Evolutionary conservation across 2,113 vertebrate genomes (phyloP).

Genomic region (Gulo gulo): DNA sequence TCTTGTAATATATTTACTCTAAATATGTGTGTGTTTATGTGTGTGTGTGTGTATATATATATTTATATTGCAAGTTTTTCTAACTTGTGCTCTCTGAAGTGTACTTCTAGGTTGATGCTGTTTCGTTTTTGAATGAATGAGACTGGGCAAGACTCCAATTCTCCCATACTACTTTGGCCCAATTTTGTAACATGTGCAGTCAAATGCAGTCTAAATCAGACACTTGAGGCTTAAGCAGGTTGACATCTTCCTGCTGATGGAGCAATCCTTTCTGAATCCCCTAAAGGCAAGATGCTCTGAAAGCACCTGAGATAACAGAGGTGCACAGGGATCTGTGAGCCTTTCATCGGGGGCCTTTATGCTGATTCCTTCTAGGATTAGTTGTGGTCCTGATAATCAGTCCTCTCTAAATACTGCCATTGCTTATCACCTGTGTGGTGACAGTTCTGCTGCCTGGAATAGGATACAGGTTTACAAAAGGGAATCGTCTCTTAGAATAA

Average conservation of each 20-base stretch:
- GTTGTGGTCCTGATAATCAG: not conserved
- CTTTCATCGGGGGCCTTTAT: not conserved
- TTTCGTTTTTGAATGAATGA: conserved; percentile 17
- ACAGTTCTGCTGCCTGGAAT: not conserved
- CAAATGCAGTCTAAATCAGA: conserved; percentile 18
- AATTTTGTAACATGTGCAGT: not conserved
- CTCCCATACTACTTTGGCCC: not conserved
- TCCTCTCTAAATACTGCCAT: not conserved
- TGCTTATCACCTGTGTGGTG: not conserved
- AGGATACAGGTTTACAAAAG: not conserved
- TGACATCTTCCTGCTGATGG: not conserved
- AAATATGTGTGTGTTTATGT: not conserved
- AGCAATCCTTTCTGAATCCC: not conserved
- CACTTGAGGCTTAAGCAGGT: not conserved
- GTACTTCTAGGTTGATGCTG: not conserved
- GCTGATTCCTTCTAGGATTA: not conserved
- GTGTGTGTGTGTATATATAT: no score
- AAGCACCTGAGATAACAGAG: not conserved
- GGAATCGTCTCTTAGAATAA: not conserved
- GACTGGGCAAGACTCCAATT: not conserved
- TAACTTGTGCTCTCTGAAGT: not conserved
- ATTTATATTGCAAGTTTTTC: not conserved
- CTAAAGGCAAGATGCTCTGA: not conserved
- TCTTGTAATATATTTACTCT: not conserved
- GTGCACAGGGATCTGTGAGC: not conserved